phyloP scores from a whole-genome alignment of 2,888 invertebrate genomes.

The Philaethria dido region DNA sequence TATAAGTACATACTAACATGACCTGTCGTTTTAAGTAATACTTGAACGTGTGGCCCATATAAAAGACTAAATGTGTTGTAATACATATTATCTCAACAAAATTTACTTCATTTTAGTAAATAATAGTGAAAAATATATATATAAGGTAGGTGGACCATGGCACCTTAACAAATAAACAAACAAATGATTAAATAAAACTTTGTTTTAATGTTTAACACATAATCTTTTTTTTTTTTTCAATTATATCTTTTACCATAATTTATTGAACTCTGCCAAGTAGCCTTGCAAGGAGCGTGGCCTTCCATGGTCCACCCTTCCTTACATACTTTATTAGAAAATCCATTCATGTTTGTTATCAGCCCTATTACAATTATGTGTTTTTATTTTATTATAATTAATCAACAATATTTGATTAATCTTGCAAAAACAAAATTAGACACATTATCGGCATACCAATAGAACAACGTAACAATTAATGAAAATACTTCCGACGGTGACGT shows the following conservation, averaged over 20 bases:
- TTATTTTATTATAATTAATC: background rate
- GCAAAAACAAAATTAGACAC: slow-evolving; percentile 35
- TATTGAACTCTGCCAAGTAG: no score
- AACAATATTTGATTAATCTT: slow-evolving; percentile 29
- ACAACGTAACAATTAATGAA: slow-evolving; percentile 70
- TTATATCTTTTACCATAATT: no score
- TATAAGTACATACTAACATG: slow-evolving; percentile 44
- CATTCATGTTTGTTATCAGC: background rate
- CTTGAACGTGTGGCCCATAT: slow-evolving; percentile 43
- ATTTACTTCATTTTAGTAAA: no score
- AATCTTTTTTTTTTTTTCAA: no score
- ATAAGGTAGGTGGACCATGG: no score
- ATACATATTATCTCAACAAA: no score
- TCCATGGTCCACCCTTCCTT: no score
- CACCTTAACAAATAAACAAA: no score
- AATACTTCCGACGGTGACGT: slow-evolving; percentile 59
- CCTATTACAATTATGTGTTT: background rate
- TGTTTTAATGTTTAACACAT: no score
- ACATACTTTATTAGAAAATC: background rate
- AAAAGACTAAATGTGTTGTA: background rate
- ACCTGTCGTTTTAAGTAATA: slow-evolving; percentile 40
- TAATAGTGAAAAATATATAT: no score
- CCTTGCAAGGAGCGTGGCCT: no score
- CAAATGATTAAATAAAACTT: no score
- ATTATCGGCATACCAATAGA: slow-evolving; percentile 51